Base-by-base conservation (phyloP, 35 echinoderm and acorn worm genomes). In the Heliocidaris erythrogramma region DNA sequence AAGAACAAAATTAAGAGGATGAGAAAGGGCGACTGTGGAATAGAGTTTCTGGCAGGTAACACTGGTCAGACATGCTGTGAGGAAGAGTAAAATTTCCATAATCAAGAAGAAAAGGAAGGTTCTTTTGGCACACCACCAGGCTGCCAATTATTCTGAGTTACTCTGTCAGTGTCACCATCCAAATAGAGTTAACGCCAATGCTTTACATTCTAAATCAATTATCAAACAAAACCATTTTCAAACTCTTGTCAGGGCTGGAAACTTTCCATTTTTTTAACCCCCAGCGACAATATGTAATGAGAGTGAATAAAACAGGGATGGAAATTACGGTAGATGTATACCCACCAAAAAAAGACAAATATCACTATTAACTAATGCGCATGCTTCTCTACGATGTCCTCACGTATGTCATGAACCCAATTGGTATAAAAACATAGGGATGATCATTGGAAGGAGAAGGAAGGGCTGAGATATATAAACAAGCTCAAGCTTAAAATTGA, bases 141-240 rank as follows among this genome's bases (percentile, higher is more conserved):
- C 87, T 32, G 32, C 87, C 87, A 89, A 89, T 89, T 47, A 89
- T 89, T 32, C 17, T 9, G 1, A 89, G 87, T 89, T 89, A 89
- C 16, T 48, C 31, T n/a, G 9, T 89, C 87, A 89, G 87, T 47
- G 87, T 89, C 32, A 89, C 12, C 30, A 89, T 89, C 29, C 87
- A 89, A 89, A 89, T 89, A 48, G 87, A 89, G 87, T 89, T 89
- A 89, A 30, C 24, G 87, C 47, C 87, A 89, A 18, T 89, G 47
- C 87, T 89, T 89, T 89, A 89, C 87, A 89, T 89, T 89, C 47
- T 89, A 89, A 89, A 48, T 89, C 47, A 48, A 89, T 89, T 89
- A 47, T 78, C 65, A 78, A 78, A 78, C 21, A n/a, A 27, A 78
- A 78, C 27, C 17, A 78, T 78, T 78, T 78, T 78, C 65, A 78